Percentiles rank a stretch among this genome's conserved stretches.
These are phyloP conservation scores for Spea hammondii DNA, from an alignment of 2,797 vertebrate genomes.

Conservation along the genomic window DNA sequence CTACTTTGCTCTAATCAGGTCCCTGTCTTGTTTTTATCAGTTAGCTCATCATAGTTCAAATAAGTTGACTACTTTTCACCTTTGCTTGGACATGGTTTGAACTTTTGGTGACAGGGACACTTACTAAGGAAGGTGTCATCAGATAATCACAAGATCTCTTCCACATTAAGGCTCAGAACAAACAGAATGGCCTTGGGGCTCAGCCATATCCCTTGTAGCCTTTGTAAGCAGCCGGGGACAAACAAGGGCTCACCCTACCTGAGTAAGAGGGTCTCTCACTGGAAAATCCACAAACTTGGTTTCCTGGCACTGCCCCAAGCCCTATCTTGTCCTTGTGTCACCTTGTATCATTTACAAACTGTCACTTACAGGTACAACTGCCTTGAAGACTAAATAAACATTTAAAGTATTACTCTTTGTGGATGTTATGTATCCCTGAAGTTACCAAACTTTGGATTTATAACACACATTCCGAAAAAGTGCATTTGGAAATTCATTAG, in stretches of 20 bases:
- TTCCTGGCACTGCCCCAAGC: background rate
- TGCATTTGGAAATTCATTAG: too few species aligned
- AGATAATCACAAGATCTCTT: conserved; percentile 57
- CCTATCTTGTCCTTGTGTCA: conserved; percentile 27
- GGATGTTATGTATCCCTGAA: too few species aligned
- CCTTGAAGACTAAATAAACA: too few species aligned
- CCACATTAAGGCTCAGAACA: conserved; percentile 54
- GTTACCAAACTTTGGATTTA: too few species aligned
- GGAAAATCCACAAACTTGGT: conserved; percentile 20
- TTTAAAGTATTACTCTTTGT: too few species aligned
- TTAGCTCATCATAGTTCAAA: conserved; percentile 61
- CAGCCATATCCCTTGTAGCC: conserved; percentile 25
- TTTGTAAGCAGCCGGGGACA: conserved; percentile 11
- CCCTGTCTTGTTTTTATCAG: conserved; percentile 60
- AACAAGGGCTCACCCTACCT: conserved; percentile 28
- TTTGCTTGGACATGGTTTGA: conserved; percentile 62
- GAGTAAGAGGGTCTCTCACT: background rate
- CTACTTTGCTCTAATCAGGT: conserved; percentile 43
- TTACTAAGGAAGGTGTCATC: conserved; percentile 57
- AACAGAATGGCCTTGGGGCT: conserved; percentile 52
- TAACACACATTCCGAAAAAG: too few species aligned
- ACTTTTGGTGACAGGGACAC: conserved; percentile 57
- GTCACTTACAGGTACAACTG: background rate
- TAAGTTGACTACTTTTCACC: conserved; percentile 72
- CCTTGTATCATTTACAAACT: conserved; percentile 2